Evolutionary conservation across 2,113 vertebrate species (phyloP), one percentile per base, ranked within the genome.

Genomic region (Haemorhous mexicanus): DNA sequence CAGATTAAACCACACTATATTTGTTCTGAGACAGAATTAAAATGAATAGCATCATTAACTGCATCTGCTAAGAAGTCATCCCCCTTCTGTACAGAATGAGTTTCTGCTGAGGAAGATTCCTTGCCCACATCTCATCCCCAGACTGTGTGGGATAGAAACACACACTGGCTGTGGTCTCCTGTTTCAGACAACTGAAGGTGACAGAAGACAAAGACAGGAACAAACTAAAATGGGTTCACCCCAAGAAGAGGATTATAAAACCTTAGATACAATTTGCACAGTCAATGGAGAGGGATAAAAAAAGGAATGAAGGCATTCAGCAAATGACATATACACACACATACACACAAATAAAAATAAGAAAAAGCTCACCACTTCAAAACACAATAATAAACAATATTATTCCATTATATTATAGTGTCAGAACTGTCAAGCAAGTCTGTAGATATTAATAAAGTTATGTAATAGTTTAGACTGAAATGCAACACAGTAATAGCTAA

Each of bases 1-100:
- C 84, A 74, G 87, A 90, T 56, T 89, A 91, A 93, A 89, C 46
- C 66, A 82, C 79, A 80, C 46, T 69, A 35, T 55, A 80, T 93
- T 93, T 94, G 82, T 64, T 85, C 79, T 68, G 76, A 93, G 90
- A 53, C 26, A 78, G 32, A 95, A 95, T 72, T 81, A 88, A 93
- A 91, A 93, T 56, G 28, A 95, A 94, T 27, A 87, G 61, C 53
- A 82, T 68, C 68, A 82, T 91, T 94, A 92, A 90, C 56, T 81
- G 52, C 72, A 81, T 90, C 87, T 96, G 87, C 82, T 84, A 88
- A 90, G 73, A 59, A 90, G 79, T 61, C 35, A 91, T 43, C 35
- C 43, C 39, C 58, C 72, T 74, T 94, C 81, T 93, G 56, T 16
- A 72, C 0, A 56, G 53, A 83, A 61, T 13, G 52, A 77, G 43